Conservation (phyloP, 64 coral and sea anemone genomes). For the Pocillopora verrucosa region DNA sequence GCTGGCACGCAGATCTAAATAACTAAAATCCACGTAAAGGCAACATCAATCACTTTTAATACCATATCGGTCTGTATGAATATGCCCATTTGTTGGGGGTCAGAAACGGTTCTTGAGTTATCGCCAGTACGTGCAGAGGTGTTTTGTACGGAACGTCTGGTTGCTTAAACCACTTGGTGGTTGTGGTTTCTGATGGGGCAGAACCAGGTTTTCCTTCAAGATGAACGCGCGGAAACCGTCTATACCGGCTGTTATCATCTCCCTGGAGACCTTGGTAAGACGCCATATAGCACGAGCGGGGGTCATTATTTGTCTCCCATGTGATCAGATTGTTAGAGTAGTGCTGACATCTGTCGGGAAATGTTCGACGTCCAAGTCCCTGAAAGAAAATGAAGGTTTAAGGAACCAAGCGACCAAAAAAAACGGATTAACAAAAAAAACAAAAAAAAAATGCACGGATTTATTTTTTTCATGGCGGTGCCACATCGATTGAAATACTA, state of each 20-base stretch:
- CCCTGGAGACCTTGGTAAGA: conserved; percentile 50
- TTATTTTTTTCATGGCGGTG: too few relatives aligned
- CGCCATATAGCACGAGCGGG: conserved; percentile 44
- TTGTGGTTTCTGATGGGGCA: conserved; percentile 60
- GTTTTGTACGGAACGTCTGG: conserved; percentile 68
- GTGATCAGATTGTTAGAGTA: conserved; percentile 83
- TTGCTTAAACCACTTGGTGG: conserved; percentile 70
- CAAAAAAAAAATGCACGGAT: background rate
- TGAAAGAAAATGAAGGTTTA: conserved; percentile 5
- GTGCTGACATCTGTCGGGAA: conserved; percentile 65
- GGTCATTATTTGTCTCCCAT: conserved; percentile 47
- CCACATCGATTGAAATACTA: too few relatives aligned
- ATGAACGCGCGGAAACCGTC: conserved; percentile 71
- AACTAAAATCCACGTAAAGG: background rate
- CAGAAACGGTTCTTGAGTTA: conserved; percentile 82
- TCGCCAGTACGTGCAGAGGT: conserved; percentile 82
- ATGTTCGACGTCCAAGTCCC: conserved; percentile 68
- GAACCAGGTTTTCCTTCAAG: conserved; percentile 60
- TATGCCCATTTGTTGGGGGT: conserved; percentile 87
- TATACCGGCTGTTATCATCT: conserved; percentile 30
- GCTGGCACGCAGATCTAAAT: background rate
- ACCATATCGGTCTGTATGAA: conserved; percentile 76
- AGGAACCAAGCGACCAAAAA: too few relatives aligned
- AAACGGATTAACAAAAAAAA: background rate
- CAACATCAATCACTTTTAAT: background rate